phyloP scores from a whole-genome alignment of 2,888 invertebrate genomes.

The Drosophila fungiperda region DNA sequence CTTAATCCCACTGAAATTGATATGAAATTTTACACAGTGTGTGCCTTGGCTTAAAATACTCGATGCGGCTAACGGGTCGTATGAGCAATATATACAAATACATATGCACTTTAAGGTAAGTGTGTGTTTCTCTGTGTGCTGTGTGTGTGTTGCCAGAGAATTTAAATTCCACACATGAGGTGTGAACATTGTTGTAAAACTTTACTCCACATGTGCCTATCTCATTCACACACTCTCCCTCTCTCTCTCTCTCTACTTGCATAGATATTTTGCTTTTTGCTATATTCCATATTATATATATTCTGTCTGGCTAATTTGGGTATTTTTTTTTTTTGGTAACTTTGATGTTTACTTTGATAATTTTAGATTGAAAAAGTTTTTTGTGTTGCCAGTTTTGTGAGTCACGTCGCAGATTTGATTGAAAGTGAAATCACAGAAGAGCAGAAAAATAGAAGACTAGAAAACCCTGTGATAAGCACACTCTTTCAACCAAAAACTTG shows the following conservation, averaged over 20 bases:
- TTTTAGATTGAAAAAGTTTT: constrained; percentile 78
- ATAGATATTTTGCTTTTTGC: constrained; percentile 30
- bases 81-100: constrained; percentile 38
- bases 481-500: constrained; percentile 23
- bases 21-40: constrained; percentile 66
- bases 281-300: constrained; percentile 24
- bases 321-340: constrained; percentile 38
- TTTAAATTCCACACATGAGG: constrained; percentile 77
- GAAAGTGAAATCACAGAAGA: constrained; percentile 43
- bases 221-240: not conserved
- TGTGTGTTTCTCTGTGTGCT: not conserved
- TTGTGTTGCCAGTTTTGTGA: constrained; percentile 25
- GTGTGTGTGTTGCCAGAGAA: constrained; percentile 32
- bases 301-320: constrained; percentile 59
- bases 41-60: constrained; percentile 24
- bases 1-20: constrained; percentile 79
- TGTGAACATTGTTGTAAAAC: constrained; percentile 65
- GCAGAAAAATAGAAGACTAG: not conserved
- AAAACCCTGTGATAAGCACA: not conserved
- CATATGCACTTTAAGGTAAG: constrained; percentile 11
- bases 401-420: constrained; percentile 51
- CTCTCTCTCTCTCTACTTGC: constrained; percentile 24
- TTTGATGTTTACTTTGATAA: constrained; percentile 78
- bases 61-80: constrained; percentile 35
- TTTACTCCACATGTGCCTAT: constrained; percentile 24